Conservation (phyloP, 1,140 invertebrate genomes). For the Delia radicum region DNA sequence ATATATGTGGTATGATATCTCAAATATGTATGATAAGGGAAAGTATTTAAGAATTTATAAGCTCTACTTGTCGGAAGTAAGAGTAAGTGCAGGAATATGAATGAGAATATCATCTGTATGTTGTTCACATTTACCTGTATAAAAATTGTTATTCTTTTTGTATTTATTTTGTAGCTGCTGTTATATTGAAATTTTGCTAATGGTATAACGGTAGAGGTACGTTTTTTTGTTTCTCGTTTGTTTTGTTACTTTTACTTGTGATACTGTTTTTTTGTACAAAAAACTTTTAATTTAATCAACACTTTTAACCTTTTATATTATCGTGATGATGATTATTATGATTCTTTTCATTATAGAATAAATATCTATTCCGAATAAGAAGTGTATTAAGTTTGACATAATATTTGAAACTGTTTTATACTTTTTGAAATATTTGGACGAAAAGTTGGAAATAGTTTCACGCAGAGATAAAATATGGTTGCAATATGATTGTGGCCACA, state of each 20-base stretch:
- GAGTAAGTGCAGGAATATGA: neutral
- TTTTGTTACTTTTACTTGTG: neutral
- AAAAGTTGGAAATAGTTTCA: no score
- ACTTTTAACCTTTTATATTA: neutral
- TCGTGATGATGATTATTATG: neutral
- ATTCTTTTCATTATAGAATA: neutral
- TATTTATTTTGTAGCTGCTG: neutral
- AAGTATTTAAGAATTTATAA: slow-evolving; percentile 15
- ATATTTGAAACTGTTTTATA: no score
- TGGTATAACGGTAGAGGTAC: neutral
- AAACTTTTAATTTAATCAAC: slow-evolving; percentile 17
- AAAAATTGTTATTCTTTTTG: neutral
- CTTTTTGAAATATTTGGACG: no score
- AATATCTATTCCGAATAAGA: neutral
- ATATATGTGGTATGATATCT: neutral
- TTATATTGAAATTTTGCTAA: neutral
- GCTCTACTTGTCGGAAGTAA: neutral
- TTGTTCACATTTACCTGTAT: neutral
- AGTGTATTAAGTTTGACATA: no score
- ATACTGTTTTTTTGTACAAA: neutral
- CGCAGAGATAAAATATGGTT: no score
- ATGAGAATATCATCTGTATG: no score
- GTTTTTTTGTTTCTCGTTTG: neutral
- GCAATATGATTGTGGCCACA: no score
- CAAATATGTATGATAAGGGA: neutral